Evolutionary conservation across 1,140 invertebrate genomes (phyloP).

Genomic region (Atopsyche davidsoni): DNA sequence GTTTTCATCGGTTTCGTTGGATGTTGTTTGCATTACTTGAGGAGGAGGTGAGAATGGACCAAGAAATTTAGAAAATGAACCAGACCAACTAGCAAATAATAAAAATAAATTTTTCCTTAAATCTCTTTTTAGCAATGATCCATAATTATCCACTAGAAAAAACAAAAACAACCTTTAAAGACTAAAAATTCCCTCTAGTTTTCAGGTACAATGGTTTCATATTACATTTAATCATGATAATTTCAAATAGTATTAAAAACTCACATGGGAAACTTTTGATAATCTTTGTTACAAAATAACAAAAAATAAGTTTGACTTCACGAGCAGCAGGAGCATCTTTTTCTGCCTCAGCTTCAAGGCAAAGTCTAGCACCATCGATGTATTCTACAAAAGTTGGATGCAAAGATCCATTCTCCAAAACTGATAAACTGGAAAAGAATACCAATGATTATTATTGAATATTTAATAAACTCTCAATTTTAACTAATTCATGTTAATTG

Average conservation of each 20-base stretch:
- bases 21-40: conserved; percentile 33
- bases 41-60: conserved; percentile 37
- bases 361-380: conserved; percentile 87
- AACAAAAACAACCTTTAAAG: conserved; percentile 14
- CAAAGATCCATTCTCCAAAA: conserved; percentile 73
- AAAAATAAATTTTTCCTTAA: conserved; percentile 81
- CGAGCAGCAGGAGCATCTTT: conserved; percentile 74
- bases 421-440: conserved; percentile 61
- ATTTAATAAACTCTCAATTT: no score
- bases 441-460: no score
- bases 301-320: conserved; percentile 89
- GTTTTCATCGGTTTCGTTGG: conserved; percentile 49
- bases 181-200: not conserved
- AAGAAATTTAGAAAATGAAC: conserved; percentile 63
- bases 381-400: conserved; percentile 90
- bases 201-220: not conserved
- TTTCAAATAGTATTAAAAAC: conserved; percentile 34
- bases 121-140: conserved; percentile 79
- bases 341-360: conserved; percentile 85
- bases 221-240: conserved; percentile 3
- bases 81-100: conserved; percentile 91
- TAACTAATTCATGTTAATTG: no score
- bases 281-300: conserved; percentile 88
- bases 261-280: conserved; percentile 86
- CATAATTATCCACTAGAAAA: conserved; percentile 76